These are phyloP conservation scores for Calliphora vicina DNA, from an alignment of 1,140 invertebrate species.

Conservation along the genomic window DNA sequence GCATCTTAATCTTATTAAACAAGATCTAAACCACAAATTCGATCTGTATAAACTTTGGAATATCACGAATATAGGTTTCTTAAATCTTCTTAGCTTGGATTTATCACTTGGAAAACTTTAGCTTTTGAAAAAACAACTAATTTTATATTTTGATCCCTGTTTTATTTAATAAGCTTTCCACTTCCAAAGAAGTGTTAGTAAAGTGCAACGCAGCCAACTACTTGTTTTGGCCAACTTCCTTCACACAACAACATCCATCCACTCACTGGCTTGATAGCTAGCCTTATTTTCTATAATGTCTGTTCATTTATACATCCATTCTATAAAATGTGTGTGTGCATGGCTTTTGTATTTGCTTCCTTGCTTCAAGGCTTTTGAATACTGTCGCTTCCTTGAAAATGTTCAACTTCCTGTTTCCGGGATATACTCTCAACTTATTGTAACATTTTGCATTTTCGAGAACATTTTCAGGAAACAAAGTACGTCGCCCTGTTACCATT, in stretches of 20 bases:
- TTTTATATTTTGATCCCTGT: too few relatives aligned
- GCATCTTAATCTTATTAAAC: too few relatives aligned
- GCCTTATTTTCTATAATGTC: background rate
- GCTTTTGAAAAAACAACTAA: too few relatives aligned
- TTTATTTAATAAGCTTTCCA: too few relatives aligned
- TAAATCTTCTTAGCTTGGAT: too few relatives aligned
- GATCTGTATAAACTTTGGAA: too few relatives aligned
- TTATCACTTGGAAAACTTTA: too few relatives aligned
- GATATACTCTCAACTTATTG: conserved; percentile 49
- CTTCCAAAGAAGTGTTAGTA: too few relatives aligned
- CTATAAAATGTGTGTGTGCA: background rate
- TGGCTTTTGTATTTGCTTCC: background rate
- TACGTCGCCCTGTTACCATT: conserved; percentile 58
- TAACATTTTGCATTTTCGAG: conserved; percentile 60
- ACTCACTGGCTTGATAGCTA: background rate
- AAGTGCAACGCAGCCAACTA: too few relatives aligned
- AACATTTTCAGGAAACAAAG: conserved; percentile 64
- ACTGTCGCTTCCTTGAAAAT: conserved; percentile 62
- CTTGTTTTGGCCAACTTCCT: background rate
- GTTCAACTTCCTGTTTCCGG: conserved; percentile 63
- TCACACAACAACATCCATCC: background rate
- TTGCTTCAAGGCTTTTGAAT: conserved; percentile 39
- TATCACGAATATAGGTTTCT: too few relatives aligned
- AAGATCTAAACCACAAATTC: too few relatives aligned
- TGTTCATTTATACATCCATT: too few relatives aligned